Evolutionary conservation across 92 coral and sea anemone species (phyloP).

Genomic region (Meandrina meandrites): DNA sequence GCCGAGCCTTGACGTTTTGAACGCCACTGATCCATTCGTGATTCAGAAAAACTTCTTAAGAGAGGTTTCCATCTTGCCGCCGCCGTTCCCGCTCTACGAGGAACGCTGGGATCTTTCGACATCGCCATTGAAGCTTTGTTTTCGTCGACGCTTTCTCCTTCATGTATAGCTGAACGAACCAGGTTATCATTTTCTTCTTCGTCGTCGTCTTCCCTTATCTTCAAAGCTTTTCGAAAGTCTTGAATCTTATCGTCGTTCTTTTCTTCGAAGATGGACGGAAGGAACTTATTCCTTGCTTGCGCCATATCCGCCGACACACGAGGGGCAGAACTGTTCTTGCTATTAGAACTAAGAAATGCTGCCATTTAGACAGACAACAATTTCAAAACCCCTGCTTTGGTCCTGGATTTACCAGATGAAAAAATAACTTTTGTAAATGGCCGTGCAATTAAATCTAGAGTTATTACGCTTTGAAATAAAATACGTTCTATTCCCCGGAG

Average conservation of each 20-base stretch:
- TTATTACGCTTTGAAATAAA: conserved; percentile 14
- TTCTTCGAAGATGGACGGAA: conserved; percentile 62
- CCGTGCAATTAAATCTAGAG: neutral
- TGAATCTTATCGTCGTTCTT: conserved; percentile 54
- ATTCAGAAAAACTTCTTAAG: conserved; percentile 18
- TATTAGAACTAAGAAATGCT: neutral
- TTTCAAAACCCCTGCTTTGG: conserved; percentile 8
- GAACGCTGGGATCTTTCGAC: neutral
- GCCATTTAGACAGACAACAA: conserved; percentile 14
- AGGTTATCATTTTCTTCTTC: neutral
- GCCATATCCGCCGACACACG: conserved; percentile 19
- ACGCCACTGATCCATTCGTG: conserved; percentile 10
- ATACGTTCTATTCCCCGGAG: conserved; percentile 6
- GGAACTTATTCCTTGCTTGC: conserved; percentile 9
- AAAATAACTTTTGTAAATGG: neutral
- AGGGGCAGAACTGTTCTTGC: neutral
- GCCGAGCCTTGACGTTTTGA: conserved; percentile 28
- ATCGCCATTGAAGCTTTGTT: neutral
- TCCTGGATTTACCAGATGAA: conserved; percentile 12
- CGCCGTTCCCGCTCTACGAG: conserved; percentile 6
- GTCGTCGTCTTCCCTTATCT: conserved; percentile 28
- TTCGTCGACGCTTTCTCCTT: conserved; percentile 11
- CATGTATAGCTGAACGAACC: conserved; percentile 11
- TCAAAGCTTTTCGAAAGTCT: conserved; percentile 55
- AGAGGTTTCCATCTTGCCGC: neutral